These are phyloP conservation scores for Bradypodion ventrale DNA, from an alignment of 2,797 vertebrate genomes.

Conservation along the genomic window DNA sequence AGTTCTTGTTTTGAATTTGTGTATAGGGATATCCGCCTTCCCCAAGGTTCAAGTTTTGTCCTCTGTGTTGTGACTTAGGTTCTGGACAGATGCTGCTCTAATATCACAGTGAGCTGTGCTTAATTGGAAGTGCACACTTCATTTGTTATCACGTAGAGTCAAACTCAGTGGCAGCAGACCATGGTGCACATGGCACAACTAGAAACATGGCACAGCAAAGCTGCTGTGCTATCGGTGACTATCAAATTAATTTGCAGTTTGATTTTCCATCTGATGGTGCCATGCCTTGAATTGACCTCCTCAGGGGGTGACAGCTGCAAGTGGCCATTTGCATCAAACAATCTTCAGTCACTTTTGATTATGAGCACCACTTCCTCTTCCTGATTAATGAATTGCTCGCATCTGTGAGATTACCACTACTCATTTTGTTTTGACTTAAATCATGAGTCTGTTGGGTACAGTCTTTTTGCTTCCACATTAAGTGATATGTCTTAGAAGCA, in stretches of 20 bases:
- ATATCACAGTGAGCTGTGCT: not conserved
- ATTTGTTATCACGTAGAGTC: slow-evolving; percentile 13
- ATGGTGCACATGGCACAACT: slow-evolving; percentile 4
- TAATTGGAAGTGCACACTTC: slow-evolving; percentile 23
- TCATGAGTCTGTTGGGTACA: slow-evolving; percentile 34
- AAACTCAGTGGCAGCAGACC: slow-evolving; percentile 46
- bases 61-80: slow-evolving; percentile 28
- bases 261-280: slow-evolving; percentile 46
- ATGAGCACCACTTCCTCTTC: slow-evolving; percentile 39
- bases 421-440: slow-evolving; percentile 65
- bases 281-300: slow-evolving; percentile 31
- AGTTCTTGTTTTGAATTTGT: not conserved
- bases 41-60: not conserved
- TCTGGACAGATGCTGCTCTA: not conserved
- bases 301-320: slow-evolving; percentile 59
- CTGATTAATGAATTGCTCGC: slow-evolving; percentile 66
- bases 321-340: slow-evolving; percentile 58
- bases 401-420: slow-evolving; percentile 60
- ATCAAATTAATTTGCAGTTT: slow-evolving; percentile 51
- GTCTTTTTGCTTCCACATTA: slow-evolving; percentile 55
- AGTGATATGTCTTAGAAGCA: not conserved
- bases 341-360: slow-evolving; percentile 59
- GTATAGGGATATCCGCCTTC: not conserved
- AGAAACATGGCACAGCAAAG: slow-evolving; percentile 43
- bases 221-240: not conserved